Conservation (phyloP, 2,797 vertebrate genomes). For the Syngnathus rostellatus region DNA sequence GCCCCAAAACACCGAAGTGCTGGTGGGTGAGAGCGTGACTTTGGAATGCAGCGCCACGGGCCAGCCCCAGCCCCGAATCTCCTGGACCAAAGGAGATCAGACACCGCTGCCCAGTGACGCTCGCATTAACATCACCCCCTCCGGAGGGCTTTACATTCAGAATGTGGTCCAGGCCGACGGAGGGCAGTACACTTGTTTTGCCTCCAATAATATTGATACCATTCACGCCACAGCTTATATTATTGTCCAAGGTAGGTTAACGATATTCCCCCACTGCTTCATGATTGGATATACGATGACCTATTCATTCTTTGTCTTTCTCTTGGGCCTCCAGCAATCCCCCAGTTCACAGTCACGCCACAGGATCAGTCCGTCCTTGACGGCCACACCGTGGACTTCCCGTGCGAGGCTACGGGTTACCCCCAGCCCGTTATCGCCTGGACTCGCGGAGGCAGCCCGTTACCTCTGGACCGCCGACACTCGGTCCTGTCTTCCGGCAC, state of each 20-base stretch:
- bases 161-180: constrained; percentile 82
- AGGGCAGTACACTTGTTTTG: constrained; percentile 91
- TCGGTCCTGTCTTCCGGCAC: constrained; percentile 81
- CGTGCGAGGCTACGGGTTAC: constrained; percentile 86
- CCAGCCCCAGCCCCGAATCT: constrained; percentile 84
- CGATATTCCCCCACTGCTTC: too few species aligned
- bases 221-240: constrained; percentile 87
- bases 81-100: constrained; percentile 88
- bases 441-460: constrained; percentile 87
- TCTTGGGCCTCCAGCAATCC: constrained; percentile 68
- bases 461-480: constrained; percentile 88
- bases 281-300: too few species aligned
- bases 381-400: constrained; percentile 89
- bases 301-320: too few species aligned
- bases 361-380: constrained; percentile 86
- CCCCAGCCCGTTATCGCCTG: constrained; percentile 91
- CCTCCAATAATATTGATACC: constrained; percentile 85
- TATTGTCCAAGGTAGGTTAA: constrained; percentile 84
- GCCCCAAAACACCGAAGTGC: constrained; percentile 94
- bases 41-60: constrained; percentile 93
- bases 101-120: constrained; percentile 81
- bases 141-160: constrained; percentile 90
- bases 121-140: constrained; percentile 85
- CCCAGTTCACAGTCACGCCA: constrained; percentile 86
- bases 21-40: constrained; percentile 93